Percentiles rank a stretch among this genome's conserved stretches.
Evolutionary conservation across 2,113 vertebrate genomes (phyloP).

Genomic region (Pardalotus punctatus): DNA sequence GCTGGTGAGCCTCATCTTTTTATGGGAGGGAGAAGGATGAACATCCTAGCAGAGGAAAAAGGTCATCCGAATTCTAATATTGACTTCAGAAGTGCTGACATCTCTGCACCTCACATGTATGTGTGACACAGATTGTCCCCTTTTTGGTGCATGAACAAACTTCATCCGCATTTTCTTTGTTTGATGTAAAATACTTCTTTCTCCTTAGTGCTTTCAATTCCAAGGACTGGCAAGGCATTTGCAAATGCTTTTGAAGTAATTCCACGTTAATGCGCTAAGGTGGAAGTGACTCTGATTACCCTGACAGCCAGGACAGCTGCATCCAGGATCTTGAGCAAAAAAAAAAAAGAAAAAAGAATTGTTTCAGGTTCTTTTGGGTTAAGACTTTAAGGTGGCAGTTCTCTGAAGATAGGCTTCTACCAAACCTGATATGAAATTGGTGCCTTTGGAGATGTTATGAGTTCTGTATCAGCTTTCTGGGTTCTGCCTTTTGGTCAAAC

Average conservation of each 20-base stretch:
- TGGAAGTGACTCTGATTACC: background rate
- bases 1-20: background rate
- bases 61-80: background rate
- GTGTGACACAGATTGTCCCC: background rate
- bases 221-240: background rate
- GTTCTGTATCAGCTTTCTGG: background rate
- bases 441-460: background rate
- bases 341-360: accelerated
- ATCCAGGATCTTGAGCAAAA: background rate
- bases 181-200: background rate
- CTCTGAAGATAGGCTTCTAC: background rate
- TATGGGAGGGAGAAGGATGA: background rate
- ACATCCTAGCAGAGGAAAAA: background rate
- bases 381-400: background rate
- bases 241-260: background rate
- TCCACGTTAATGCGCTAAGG: background rate
- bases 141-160: background rate
- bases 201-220: background rate
- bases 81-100: background rate
- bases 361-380: background rate
- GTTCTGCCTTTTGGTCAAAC: background rate
- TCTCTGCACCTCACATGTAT: background rate
- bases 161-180: background rate
- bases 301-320: background rate
- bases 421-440: background rate